Evolutionary conservation across 2,113 vertebrate genomes (phyloP).

Genomic region (Chroicocephalus ridibundus): DNA sequence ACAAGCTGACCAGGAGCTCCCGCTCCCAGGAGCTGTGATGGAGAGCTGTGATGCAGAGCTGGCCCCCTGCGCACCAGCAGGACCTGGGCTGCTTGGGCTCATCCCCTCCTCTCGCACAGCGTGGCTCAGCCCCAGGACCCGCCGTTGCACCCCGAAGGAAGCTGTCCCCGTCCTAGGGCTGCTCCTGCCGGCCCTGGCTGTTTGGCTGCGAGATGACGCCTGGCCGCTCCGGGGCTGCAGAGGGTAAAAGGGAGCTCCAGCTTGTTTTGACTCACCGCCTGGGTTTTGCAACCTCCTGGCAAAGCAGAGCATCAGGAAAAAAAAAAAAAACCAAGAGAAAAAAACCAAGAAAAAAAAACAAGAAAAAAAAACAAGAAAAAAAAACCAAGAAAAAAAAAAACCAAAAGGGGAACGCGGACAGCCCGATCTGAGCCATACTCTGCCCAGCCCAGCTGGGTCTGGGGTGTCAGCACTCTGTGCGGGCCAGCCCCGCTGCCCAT

Average conservation of each 20-base stretch:
- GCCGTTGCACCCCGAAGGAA: background rate
- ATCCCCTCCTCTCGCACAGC: background rate
- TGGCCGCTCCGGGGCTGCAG: background rate
- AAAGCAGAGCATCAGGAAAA: background rate
- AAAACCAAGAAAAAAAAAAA: too few species aligned
- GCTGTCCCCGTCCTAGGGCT: background rate
- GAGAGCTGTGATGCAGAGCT: background rate
- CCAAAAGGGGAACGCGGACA: background rate
- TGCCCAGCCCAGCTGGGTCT: background rate
- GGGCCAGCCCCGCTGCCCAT: background rate
- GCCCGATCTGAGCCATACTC: background rate
- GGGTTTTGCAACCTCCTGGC: slow-evolving; percentile 5
- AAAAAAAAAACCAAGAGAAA: too few species aligned
- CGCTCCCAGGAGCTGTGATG: background rate
- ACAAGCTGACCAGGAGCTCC: background rate
- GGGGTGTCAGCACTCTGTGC: background rate
- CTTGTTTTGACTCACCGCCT: background rate
- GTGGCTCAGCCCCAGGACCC: background rate
- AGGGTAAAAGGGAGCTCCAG: background rate
- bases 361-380: too few species aligned
- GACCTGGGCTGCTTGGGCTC: background rate
- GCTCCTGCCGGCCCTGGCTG: background rate
- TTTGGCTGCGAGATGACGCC: rapidly evolving
- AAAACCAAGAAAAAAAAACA: too few species aligned
- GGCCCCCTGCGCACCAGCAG: background rate